Base-by-base conservation (phyloP, 2,888 invertebrate species). In the Eudasyphora cyanicolor region DNA sequence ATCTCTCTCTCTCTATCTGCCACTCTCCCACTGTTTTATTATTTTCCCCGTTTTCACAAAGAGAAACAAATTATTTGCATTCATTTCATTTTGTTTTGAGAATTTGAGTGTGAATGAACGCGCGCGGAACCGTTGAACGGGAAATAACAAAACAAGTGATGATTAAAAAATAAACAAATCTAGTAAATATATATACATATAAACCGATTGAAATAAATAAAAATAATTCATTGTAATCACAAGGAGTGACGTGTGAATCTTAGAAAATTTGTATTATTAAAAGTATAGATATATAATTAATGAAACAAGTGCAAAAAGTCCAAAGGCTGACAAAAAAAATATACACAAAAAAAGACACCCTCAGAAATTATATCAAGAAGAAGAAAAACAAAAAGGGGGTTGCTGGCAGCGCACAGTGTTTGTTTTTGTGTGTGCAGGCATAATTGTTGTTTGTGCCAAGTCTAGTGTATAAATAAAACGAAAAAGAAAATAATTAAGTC, bases 351-450 rank as follows among this genome's bases (percentile, higher is more conserved):
- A 62, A 75, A 76, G 45, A 51, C 71, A 57, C 51, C 64, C 21
- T 21, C 6, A 12, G 38, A 38, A 45, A 32, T n/a, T n/a, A n/a
- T n/a, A 32, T 32, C 32, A 4, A 67, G 21, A 38, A 19, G 12
- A 76, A 76, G 24, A 35, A 49, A 51, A 45, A 54, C 32, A 42
- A 76, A 73, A 76, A 82, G 76, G 81, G 79, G 82, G 79, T 75
- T 79, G 81, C 29, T 67, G n/a, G n/a, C n/a, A n/a, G n/a, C 38
- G 38, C 12, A 38, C 8, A 45, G 45, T 45, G 45, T 60, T 70
- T 17, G 60, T 32, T 14, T 17, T 17, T 21, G 54, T 54, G 21
- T 54, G 21, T 54, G 54, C 21, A 21, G 21, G 4, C n/a, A n/a
- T n/a, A n/a, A 19, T 5, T 54, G 5, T 54, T 19, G 10, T 21